Conservation (phyloP, 53 echinoderm and acorn worm genomes). For the Henricia sp. region DNA sequence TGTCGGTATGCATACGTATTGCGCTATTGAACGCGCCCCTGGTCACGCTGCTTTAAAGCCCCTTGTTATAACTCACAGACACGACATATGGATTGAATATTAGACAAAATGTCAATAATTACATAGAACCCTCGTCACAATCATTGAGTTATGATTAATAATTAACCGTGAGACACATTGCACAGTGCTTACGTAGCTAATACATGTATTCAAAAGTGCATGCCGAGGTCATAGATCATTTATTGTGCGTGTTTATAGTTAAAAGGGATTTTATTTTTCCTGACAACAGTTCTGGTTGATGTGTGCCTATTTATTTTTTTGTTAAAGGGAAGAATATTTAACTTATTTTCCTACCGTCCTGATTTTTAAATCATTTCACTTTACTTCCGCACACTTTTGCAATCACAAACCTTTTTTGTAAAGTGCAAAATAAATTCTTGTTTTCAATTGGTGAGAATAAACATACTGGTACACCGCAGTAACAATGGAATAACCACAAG, state of each 20-base stretch:
- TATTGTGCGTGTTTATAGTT: not conserved
- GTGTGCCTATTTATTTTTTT: not conserved
- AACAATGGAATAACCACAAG: no score
- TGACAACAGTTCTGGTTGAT: not conserved
- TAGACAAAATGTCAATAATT: constrained; percentile 25
- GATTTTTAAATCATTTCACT: not conserved
- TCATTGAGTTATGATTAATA: constrained; percentile 10
- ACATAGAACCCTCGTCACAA: not conserved
- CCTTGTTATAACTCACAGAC: no score
- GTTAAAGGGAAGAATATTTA: not conserved
- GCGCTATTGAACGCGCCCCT: no score
- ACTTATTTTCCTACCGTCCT: not conserved
- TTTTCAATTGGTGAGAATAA: no score
- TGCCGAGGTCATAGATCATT: not conserved
- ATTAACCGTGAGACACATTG: constrained; percentile 17
- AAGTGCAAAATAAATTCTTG: no score
- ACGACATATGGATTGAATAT: constrained; percentile 4
- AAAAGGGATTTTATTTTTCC: not conserved
- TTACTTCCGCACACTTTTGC: not conserved
- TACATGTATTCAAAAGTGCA: constrained; percentile 24
- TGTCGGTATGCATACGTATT: no score
- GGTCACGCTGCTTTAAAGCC: no score
- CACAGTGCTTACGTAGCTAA: not conserved
- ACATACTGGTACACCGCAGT: no score
- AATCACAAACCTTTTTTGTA: not conserved